Base-by-base conservation (phyloP, 2,797 vertebrate genomes). In the Gymnocypris eckloni region DNA sequence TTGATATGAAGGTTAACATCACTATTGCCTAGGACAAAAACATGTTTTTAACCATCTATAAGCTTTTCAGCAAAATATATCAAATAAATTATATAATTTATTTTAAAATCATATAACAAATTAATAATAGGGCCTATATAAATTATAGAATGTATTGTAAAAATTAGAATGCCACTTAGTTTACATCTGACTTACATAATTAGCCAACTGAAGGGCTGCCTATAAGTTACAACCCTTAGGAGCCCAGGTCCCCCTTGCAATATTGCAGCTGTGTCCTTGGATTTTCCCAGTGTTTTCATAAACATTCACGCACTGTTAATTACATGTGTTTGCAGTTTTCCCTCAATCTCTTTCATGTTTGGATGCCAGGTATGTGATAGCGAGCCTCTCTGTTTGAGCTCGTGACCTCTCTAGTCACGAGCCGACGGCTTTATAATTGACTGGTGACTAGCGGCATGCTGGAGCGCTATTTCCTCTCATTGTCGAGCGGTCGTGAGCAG, bases 401-500 rank as follows among this genome's bases (percentile, higher is more conserved):
- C 88, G 86, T 92, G 90, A 92, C 91, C 89, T 86, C 90, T 94
- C 8, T 16, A 64, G 77, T 88, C 94, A 94, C 94, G 95, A 94
- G 92, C 78, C 86, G 9, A 79, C 25, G 25, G 77, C 6, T 91
- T 56, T 89, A 89, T 81, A 87, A 86, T 81, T 88, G 88, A 22
- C 92, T 94, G 37, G 41, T 67, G 87, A 79, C 25, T 54, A 79
- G 93, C 97, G 96, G 97, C 95, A 95, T 93, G 96, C 96, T 97
- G 98, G 97, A 98, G 96, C 94, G 95, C 95, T 93, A 95, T 98
- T 98, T 99, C 97, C 97, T 96, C 96, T 96, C 94, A 98, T 98
- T 97, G 98, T 98, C 96, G 96, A 96, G 95, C 94, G 95, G 96
- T 96, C 96, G 97, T 96, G 97, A 97, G 96, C 97, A 99, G 98